A percentile compares a stretch with the other conserved stretches of the same genome.
These are phyloP conservation scores for Nephrotoma flavescens DNA, from an alignment of 2,888 invertebrate species.

Conservation along the genomic window DNA sequence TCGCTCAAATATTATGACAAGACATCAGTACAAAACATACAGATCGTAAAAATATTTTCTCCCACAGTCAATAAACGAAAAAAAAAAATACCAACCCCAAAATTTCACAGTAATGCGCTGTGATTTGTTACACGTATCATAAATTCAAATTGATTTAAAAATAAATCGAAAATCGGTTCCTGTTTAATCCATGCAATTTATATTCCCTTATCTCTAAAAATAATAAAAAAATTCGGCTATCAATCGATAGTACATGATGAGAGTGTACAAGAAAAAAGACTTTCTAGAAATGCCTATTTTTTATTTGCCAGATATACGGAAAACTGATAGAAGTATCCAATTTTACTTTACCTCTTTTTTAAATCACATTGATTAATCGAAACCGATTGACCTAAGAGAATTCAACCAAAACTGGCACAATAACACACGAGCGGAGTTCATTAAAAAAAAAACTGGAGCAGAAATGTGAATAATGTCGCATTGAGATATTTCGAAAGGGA, in stretches of 20 bases:
- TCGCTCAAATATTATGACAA: background rate
- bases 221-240: background rate
- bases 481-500: background rate
- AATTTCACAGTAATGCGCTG: background rate
- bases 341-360: background rate
- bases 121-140: background rate
- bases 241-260: background rate
- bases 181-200: background rate
- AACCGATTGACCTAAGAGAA: background rate
- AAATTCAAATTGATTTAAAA: background rate
- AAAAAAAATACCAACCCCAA: background rate
- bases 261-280: background rate
- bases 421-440: background rate
- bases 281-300: too few species aligned
- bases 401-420: background rate
- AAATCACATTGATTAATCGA: background rate
- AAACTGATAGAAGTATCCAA: background rate
- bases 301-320: background rate
- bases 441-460: background rate
- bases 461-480: background rate
- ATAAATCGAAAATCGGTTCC: background rate
- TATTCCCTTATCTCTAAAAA: background rate
- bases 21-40: background rate
- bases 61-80: background rate
- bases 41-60: background rate